Evolutionary conservation across 2,797 vertebrate genomes (phyloP).

Genomic region (Macroramphosus scolopax): DNA sequence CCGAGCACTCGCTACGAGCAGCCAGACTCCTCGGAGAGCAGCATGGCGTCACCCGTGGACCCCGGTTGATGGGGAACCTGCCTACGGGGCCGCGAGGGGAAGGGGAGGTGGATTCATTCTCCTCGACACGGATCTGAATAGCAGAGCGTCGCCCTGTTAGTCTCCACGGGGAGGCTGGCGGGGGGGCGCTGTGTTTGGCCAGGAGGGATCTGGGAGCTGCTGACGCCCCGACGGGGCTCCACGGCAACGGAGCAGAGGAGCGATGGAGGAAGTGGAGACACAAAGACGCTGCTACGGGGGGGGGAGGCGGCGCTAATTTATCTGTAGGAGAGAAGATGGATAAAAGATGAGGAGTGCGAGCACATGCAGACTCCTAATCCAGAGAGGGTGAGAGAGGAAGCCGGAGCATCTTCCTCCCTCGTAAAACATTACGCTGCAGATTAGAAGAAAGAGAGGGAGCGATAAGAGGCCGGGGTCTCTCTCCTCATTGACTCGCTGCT

Average conservation of each 20-base stretch:
- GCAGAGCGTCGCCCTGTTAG: conserved; percentile 29
- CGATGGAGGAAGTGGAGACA: conserved; percentile 34
- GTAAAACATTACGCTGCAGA: conserved; percentile 5
- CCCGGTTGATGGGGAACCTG: conserved; percentile 38
- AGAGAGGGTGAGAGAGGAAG: background rate
- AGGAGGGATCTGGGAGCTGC: conserved; percentile 49
- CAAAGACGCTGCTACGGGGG: conserved; percentile 44
- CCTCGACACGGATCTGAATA: conserved; percentile 46
- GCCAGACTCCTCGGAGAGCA: conserved; percentile 58
- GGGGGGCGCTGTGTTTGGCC: conserved; percentile 50
- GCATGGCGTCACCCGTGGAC: conserved; percentile 39
- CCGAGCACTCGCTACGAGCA: conserved; percentile 27
- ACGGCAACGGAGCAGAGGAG: conserved; percentile 19
- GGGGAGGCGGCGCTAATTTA: conserved; percentile 39
- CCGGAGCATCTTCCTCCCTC: background rate
- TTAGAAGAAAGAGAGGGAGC: conserved; percentile 13
- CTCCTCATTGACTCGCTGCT: conserved; percentile 55
- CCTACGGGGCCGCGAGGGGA: conserved; percentile 41
- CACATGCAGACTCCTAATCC: no score
- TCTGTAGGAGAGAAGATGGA: conserved; percentile 4
- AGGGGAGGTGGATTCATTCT: conserved; percentile 38
- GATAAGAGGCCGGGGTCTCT: conserved; percentile 17
- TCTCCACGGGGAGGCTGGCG: conserved; percentile 44
- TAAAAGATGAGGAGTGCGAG: no score
- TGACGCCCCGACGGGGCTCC: conserved; percentile 22